Evolutionary conservation across 2,113 vertebrate genomes (phyloP).

Genomic region (Pica pica): DNA sequence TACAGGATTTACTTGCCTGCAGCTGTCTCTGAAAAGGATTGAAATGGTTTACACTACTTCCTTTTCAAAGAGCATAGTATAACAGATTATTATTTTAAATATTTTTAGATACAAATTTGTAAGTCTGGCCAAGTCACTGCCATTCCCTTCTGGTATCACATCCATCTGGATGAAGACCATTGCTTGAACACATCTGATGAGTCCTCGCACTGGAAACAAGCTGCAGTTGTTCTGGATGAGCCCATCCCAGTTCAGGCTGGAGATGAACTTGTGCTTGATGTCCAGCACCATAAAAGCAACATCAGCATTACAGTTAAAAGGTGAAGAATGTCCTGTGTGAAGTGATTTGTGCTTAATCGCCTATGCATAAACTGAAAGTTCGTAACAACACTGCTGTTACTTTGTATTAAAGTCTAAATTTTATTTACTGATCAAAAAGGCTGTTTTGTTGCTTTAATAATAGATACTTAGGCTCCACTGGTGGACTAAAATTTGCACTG

Average conservation of each 20-base stretch:
- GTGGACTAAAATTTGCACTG: background rate
- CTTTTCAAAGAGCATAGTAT: background rate
- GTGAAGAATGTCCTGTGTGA: background rate
- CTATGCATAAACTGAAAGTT: background rate
- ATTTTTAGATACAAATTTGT: conserved; percentile 77
- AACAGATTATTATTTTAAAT: background rate
- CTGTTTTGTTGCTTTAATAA: background rate
- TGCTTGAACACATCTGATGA: conserved; percentile 81
- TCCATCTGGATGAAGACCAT: conserved; percentile 83
- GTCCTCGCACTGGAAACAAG: conserved; percentile 95
- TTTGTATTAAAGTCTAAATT: conserved; percentile 30
- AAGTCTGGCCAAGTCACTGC: conserved; percentile 85
- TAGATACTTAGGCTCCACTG: background rate
- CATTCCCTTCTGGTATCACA: conserved; percentile 93
- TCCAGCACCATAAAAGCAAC: conserved; percentile 90
- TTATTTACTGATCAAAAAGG: background rate
- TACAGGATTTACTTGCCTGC: background rate
- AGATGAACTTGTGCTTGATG: conserved; percentile 78
- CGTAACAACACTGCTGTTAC: background rate
- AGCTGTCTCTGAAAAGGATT: background rate
- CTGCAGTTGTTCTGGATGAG: conserved; percentile 85
- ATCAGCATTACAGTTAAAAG: conserved; percentile 82
- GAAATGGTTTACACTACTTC: background rate
- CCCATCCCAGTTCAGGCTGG: conserved; percentile 81
- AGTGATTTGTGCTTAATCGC: background rate